These are phyloP conservation scores for Solea solea DNA, from an alignment of 2,113 vertebrate genomes.

Conservation along the genomic window DNA sequence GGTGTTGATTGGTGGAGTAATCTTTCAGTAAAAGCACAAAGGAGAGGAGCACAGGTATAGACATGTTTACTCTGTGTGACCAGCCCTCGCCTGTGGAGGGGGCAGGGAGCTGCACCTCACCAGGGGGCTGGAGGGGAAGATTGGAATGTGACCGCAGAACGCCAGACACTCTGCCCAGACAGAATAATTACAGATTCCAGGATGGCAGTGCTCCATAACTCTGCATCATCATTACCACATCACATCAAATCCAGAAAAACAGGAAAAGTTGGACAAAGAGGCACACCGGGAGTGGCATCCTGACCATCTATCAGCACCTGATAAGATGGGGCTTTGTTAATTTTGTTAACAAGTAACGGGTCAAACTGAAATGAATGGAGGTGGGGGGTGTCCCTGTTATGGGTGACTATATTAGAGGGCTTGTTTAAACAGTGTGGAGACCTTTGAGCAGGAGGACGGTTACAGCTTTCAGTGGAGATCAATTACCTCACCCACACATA, in stretches of 20 bases:
- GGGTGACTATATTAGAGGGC: slow-evolving; percentile 21
- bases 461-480: slow-evolving; percentile 33
- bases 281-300: neutral
- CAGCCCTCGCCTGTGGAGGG: slow-evolving; percentile 37
- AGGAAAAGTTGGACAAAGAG: slow-evolving; percentile 1
- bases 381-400: slow-evolving; percentile 29
- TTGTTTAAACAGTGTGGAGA: slow-evolving; percentile 69
- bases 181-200: slow-evolving; percentile 78
- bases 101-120: slow-evolving; percentile 62
- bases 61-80: slow-evolving; percentile 68
- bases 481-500: slow-evolving; percentile 43
- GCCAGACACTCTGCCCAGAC: slow-evolving; percentile 78
- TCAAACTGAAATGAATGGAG: slow-evolving; percentile 21
- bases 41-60: slow-evolving; percentile 65
- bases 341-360: slow-evolving; percentile 28
- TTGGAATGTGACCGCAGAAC: slow-evolving; percentile 80
- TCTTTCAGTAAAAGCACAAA: slow-evolving; percentile 34
- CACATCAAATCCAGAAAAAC: slow-evolving; percentile 26
- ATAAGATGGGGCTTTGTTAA: neutral
- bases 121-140: slow-evolving; percentile 62
- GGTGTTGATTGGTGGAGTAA: slow-evolving; percentile 1
- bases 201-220: slow-evolving; percentile 61
- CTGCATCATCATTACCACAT: slow-evolving; percentile 48
- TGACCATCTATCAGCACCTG: neutral
- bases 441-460: slow-evolving; percentile 68